Evolutionary conservation across 2,797 vertebrate genomes (phyloP), one percentile per base, ranked within the genome.

Genomic region (Eospalax fontanierii): DNA sequence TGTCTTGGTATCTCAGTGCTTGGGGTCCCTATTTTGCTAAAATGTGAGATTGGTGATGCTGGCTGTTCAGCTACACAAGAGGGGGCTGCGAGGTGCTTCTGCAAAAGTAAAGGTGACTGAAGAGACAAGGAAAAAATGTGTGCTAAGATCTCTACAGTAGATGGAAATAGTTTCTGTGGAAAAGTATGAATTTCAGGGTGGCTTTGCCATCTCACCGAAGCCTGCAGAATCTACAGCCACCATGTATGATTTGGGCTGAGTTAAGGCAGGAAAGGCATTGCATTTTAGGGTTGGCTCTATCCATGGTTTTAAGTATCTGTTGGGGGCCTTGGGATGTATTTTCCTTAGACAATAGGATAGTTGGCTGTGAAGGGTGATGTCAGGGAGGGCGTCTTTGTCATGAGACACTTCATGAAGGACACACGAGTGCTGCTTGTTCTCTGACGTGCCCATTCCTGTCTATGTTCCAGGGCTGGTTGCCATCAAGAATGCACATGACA

Each of bases 401-500:
- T 3, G 22, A 80, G 35, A 14, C 2, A 0, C 38, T 87, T 63
- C 1, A 1, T 65, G 28, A 73, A 82, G 19, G 59, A 40, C 38
- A 1, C 19, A 2, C 38, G n/a, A 28, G 16, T 43, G 50, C 80
- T 75, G 76, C 24, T 73, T n/a, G 8, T 4, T 59, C 21, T n/a
- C 57, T 94, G 65, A 95, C 38, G 19, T 15, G 83, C 61, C 14
- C 33, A 0, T 97, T 82, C 96, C 93, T 93, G 1, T 88, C 81
- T 97, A 61, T 80, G 88, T 98, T 95, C 97, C 97, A 99, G 99
- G 99, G 26, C 98, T 99, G 90, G 98, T 99, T 19, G 99, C 99
- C 98, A 99, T 99, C 97, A 99, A 99, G 98, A 99, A 99, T 28
- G 99, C 99, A 3, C 99, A 98, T 0, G 99, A 99, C 97, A 99